Conservation (phyloP, 2,113 vertebrate genomes). For the Myiopsitta monachus region DNA sequence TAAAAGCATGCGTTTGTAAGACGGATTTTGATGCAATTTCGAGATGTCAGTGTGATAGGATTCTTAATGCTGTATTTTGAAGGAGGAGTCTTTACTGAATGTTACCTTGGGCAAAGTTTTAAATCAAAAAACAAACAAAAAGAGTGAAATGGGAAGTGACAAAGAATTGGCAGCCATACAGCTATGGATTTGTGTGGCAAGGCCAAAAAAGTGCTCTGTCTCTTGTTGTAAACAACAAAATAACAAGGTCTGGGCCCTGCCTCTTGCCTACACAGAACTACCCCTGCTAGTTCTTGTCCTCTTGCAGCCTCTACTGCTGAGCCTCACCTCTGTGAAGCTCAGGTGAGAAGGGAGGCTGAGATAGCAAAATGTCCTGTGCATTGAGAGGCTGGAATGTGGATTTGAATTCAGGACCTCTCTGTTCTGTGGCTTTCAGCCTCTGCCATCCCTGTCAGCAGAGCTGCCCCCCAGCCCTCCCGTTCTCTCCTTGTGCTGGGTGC, state of each 20-base stretch:
- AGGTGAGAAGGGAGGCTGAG: background rate
- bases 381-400: background rate
- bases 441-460: background rate
- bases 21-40: background rate
- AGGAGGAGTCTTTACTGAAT: background rate
- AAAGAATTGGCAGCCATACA: background rate
- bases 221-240: rapidly evolving
- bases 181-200: slow-evolving; percentile 11
- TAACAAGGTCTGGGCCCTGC: background rate
- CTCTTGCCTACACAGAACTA: background rate
- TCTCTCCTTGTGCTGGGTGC: background rate
- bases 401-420: background rate
- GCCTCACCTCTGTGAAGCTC: background rate
- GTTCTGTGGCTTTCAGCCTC: background rate
- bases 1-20: rapidly evolving
- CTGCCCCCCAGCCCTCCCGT: background rate
- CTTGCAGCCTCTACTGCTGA: background rate
- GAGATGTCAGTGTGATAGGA: background rate
- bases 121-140: background rate
- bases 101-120: background rate
- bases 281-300: background rate
- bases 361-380: rapidly evolving
- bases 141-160: background rate
- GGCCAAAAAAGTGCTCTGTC: background rate
- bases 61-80: background rate